These are phyloP conservation scores for Lophochroa leadbeateri DNA, from an alignment of 2,113 vertebrate genomes.

Conservation along the genomic window DNA sequence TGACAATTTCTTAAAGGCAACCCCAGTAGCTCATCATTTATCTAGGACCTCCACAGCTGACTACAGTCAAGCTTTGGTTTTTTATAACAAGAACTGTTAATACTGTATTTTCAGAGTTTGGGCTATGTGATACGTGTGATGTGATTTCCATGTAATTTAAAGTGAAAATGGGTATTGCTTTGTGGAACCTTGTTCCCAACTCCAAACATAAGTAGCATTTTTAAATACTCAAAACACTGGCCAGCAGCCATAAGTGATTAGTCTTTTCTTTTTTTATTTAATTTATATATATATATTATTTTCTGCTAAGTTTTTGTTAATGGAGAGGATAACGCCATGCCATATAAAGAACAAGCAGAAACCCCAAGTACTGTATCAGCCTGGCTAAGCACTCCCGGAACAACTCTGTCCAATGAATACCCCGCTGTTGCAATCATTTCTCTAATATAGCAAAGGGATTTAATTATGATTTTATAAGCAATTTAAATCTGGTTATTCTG, in stretches of 20 bases:
- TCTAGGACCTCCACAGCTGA: not conserved
- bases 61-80: not conserved
- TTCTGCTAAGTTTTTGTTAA: not conserved
- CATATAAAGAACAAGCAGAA: not conserved
- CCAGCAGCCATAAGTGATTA: not conserved
- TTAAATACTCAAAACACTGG: not conserved
- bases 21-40: not conserved
- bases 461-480: not conserved
- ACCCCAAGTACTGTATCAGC: not conserved
- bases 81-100: not conserved
- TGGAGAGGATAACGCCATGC: not conserved
- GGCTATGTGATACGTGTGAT: not conserved
- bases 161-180: not conserved
- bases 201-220: not conserved
- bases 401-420: not conserved
- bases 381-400: not conserved
- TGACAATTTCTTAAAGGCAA: not conserved
- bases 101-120: not conserved
- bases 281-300: not conserved
- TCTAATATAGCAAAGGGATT: not conserved
- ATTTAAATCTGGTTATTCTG: constrained; percentile 25
- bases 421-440: not conserved
- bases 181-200: not conserved
- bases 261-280: not conserved
- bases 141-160: not conserved